A percentile compares a stretch with the other conserved stretches of the same genome.
Conservation (phyloP, 1,140 invertebrate species). For the Zeugodacus cucurbitae region DNA sequence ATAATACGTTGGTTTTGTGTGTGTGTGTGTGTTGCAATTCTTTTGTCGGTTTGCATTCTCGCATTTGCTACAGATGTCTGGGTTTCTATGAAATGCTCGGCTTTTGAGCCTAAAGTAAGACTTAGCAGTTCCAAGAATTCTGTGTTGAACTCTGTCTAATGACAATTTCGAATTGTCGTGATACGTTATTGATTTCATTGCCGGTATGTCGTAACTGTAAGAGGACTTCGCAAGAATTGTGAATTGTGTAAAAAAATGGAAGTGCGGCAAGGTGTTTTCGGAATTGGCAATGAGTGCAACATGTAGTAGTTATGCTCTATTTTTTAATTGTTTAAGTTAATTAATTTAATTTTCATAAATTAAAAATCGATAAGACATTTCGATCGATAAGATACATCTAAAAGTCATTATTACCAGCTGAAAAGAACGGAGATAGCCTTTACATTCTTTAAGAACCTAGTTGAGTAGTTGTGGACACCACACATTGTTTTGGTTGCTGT, state of each 20-base stretch:
- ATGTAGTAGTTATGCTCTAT: background rate
- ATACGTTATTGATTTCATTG: background rate
- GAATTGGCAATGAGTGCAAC: background rate
- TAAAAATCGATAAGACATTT: no score
- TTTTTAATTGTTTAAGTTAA: background rate
- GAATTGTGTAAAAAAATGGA: background rate
- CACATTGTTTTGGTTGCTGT: no score
- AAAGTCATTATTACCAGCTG: no score
- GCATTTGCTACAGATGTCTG: background rate
- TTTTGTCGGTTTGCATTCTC: background rate
- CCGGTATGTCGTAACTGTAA: background rate
- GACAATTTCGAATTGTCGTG: background rate
- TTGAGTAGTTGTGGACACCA: no score
- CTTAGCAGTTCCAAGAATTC: background rate
- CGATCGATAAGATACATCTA: no score
- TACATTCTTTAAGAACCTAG: no score
- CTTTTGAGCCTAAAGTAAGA: background rate
- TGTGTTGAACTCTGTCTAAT: background rate
- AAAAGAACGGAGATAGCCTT: no score
- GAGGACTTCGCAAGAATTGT: background rate
- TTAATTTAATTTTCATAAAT: background rate
- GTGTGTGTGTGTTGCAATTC: background rate
- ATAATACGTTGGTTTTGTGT: background rate
- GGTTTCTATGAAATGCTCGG: background rate
- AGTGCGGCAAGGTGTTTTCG: background rate